Percentiles rank a stretch among this genome's conserved stretches.
Conservation (phyloP, 2,113 vertebrate species). For the Bombycilla garrulus region DNA sequence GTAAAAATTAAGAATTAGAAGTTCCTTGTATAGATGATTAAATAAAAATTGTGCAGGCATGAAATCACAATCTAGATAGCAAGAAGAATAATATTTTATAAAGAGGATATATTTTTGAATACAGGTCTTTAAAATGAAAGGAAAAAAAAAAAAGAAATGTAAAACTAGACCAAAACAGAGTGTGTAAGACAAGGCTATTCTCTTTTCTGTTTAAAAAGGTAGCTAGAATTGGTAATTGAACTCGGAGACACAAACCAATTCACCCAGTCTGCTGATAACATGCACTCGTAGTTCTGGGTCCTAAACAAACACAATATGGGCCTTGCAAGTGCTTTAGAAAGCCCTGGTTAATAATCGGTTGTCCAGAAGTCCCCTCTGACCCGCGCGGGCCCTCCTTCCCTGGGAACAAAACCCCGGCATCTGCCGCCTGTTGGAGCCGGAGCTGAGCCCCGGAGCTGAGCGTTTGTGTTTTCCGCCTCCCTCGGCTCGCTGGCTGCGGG, state of each 20-base stretch:
- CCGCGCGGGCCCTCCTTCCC: background rate
- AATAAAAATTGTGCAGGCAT: background rate
- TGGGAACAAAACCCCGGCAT: constrained; percentile 27
- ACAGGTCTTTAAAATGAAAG: background rate
- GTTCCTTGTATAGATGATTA: background rate
- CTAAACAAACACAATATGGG: constrained; percentile 47
- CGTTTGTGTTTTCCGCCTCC: no score
- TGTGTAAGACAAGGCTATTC: background rate
- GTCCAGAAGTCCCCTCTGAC: constrained; percentile 46
- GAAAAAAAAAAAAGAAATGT: background rate
- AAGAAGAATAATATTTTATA: background rate
- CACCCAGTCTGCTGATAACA: background rate
- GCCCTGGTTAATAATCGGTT: constrained; percentile 22
- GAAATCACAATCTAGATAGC: background rate
- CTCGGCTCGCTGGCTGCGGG: fast-evolving
- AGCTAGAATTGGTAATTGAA: background rate
- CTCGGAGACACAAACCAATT: background rate
- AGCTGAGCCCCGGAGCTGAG: background rate
- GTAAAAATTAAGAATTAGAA: background rate
- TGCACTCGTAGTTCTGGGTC: constrained; percentile 24
- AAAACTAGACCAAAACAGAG: background rate
- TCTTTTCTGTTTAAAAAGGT: background rate
- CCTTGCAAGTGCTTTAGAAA: constrained; percentile 40
- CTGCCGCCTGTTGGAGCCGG: background rate
- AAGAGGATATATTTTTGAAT: background rate